Percentiles rank a stretch among this genome's conserved stretches.
Evolutionary conservation across 2,113 vertebrate genomes (phyloP).

Genomic region (Clarias macrocephalus): DNA sequence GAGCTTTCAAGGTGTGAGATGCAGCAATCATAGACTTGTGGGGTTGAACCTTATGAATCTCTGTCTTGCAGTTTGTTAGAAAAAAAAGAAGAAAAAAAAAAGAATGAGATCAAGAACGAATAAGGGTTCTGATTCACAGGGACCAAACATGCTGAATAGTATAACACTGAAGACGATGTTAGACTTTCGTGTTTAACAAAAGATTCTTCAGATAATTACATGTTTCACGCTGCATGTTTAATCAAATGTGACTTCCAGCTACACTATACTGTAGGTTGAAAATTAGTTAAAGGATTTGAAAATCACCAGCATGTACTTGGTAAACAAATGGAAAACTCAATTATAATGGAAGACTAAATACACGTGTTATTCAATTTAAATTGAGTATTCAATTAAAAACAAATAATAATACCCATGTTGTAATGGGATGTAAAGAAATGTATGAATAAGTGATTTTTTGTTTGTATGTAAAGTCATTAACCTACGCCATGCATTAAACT

Average conservation of each 20-base stretch:
- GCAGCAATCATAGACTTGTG: slow-evolving; percentile 54
- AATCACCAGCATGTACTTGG: neutral
- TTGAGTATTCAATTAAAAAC: neutral
- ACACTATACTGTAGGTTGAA: neutral
- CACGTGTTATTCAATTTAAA: no score
- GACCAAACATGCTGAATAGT: neutral
- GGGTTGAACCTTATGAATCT: slow-evolving; percentile 35
- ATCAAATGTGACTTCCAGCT: slow-evolving; percentile 10
- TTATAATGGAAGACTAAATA: neutral
- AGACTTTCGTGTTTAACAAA: neutral
- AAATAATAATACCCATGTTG: neutral
- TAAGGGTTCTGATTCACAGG: neutral
- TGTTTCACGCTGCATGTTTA: neutral
- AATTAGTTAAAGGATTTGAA: neutral
- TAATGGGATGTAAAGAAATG: neutral
- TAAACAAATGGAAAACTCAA: neutral
- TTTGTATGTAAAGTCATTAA: neutral
- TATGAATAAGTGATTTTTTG: neutral
- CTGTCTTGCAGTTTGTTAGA: slow-evolving; percentile 20
- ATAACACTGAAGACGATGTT: neutral
- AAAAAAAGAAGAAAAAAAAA: neutral
- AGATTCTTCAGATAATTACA: neutral
- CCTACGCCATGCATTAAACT: neutral
- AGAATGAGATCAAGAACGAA: slow-evolving; percentile 4
- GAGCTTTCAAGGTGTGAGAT: slow-evolving; percentile 51